These are phyloP conservation scores for Hemithea aestivaria DNA, from an alignment of 2,888 invertebrate species.

Conservation along the genomic window DNA sequence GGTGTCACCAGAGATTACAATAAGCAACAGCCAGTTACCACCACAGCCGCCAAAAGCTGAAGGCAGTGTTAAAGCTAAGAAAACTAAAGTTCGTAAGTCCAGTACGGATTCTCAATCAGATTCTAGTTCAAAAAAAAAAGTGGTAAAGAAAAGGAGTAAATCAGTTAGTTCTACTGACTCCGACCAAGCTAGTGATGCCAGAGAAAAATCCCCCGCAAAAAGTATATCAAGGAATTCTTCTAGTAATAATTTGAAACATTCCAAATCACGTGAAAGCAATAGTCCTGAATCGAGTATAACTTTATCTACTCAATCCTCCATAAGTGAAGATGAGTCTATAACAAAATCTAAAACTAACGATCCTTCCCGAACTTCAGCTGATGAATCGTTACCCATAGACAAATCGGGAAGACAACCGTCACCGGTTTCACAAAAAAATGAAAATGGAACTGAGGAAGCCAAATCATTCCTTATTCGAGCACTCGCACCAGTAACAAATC, in stretches of 20 bases:
- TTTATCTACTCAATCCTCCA: conserved; percentile 72
- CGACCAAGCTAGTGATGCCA: conserved; percentile 52
- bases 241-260: conserved; percentile 52
- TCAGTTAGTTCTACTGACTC: conserved; percentile 70
- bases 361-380: conserved; percentile 78
- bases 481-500: conserved; percentile 86
- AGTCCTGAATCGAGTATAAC: conserved; percentile 73
- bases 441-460: conserved; percentile 80
- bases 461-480: conserved; percentile 86
- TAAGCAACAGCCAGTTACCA: conserved; percentile 67
- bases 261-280: conserved; percentile 65
- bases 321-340: conserved; percentile 68
- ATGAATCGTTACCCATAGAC: conserved; percentile 77
- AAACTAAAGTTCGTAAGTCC: conserved; percentile 59
- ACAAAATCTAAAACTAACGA: conserved; percentile 53
- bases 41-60: conserved; percentile 74
- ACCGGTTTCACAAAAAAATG: conserved; percentile 64
- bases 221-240: conserved; percentile 43
- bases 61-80: conserved; percentile 51
- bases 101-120: conserved; percentile 64
- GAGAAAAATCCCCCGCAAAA: conserved; percentile 48
- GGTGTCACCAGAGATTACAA: conserved; percentile 63
- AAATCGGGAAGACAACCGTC: conserved; percentile 74
- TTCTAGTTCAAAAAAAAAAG: conserved; percentile 57
- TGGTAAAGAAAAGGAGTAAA: conserved; percentile 64